phyloP scores from a whole-genome alignment of 2,113 vertebrate species.

The Megalops atlanticus region DNA sequence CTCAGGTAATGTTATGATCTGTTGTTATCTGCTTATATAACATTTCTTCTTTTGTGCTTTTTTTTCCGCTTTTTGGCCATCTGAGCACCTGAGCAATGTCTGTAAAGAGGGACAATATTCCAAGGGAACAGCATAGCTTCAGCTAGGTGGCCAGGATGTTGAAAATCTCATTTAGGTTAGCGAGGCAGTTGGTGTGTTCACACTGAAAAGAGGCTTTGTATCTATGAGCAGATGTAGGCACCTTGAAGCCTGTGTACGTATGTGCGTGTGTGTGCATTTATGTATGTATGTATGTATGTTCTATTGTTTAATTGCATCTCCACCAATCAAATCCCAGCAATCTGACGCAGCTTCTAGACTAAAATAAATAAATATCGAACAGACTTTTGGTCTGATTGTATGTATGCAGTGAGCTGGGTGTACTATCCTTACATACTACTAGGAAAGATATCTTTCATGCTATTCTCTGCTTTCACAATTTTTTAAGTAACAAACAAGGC shows the following conservation, averaged over 20 bases:
- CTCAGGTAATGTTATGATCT: neutral
- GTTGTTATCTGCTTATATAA: constrained; percentile 1
- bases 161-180: constrained; percentile 13
- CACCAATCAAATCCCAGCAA: neutral
- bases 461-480: neutral
- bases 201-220: constrained; percentile 5
- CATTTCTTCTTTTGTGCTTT: neutral
- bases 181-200: neutral
- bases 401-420: neutral
- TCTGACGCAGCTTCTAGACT: neutral
- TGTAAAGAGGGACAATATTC: neutral
- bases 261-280: constrained; percentile 10
- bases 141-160: neutral
- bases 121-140: neutral
- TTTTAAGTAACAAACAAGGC: neutral
- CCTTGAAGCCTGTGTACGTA: neutral
- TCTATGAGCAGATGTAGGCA: neutral
- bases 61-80: neutral
- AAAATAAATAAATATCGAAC: too few species aligned
- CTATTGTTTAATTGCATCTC: neutral
- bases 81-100: neutral
- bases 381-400: too few species aligned
- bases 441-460: neutral
- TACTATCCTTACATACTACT: too few species aligned
- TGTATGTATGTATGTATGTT: neutral